Percentiles rank a stretch among this genome's conserved stretches.
Conservation (phyloP, 2,888 invertebrate species). For the Leptogaster cylindrica region DNA sequence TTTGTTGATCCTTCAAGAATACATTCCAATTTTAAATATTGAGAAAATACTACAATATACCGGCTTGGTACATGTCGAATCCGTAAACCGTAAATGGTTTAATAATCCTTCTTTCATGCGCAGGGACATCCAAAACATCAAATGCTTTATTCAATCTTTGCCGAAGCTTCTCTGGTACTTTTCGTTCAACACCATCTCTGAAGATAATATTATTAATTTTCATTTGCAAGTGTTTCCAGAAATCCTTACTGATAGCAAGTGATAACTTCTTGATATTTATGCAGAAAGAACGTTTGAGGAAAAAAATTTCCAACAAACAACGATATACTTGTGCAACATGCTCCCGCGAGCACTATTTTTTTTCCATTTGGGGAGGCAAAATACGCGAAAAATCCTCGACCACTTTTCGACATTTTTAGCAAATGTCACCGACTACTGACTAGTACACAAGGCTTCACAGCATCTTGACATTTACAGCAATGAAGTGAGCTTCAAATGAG, state of each 20-base stretch:
- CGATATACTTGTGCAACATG: constrained; percentile 63
- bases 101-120: constrained; percentile 63
- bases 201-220: constrained; percentile 49
- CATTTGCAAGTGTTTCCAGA: constrained; percentile 26
- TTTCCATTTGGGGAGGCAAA: constrained; percentile 66
- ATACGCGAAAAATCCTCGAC: constrained; percentile 56
- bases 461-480: too few species aligned
- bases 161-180: constrained; percentile 64
- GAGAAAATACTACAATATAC: too few species aligned
- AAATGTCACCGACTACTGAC: too few species aligned
- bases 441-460: too few species aligned
- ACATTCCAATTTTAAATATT: too few species aligned
- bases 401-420: constrained; percentile 19
- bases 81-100: constrained; percentile 76
- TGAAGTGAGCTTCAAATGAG: too few species aligned
- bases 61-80: constrained; percentile 75
- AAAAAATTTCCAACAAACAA: constrained; percentile 63
- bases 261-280: constrained; percentile 69
- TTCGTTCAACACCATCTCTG: constrained; percentile 69
- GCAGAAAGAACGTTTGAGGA: constrained; percentile 69
- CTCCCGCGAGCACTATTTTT: constrained; percentile 63
- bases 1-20: constrained; percentile 66
- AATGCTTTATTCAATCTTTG: constrained; percentile 67
- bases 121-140: constrained; percentile 66
- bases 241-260: constrained; percentile 69